Base-by-base conservation (phyloP, 92 coral and sea anemone species). In the Phymanthus crucifer region DNA sequence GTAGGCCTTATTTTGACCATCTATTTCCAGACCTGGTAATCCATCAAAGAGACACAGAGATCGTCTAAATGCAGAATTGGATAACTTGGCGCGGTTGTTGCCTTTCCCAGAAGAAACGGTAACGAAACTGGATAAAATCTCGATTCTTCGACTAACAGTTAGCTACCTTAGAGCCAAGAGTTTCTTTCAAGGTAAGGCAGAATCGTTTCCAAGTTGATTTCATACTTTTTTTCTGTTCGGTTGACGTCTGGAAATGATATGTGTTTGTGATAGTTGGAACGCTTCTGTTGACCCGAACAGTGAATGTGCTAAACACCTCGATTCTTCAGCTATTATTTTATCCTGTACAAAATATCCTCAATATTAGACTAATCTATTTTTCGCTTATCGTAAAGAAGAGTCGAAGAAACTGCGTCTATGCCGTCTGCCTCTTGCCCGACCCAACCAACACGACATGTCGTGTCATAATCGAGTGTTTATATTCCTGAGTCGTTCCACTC, bases 11-110 rank as follows among this genome's bases (percentile, higher is more conserved):
- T 77, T 61, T 26, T 61, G 26, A 61, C 68, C 68, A 27, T 61
- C 4, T 27, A 7, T 85, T 89, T 87, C 75, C 91, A 95, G 99
- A 89, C 97, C 97, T 37, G 99, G 99, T 26, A 95, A 95, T 88
- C 99, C 99, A 56, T 95, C 99, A 78, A 95, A 95, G 83, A 89
- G 99, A 67, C 99, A 95, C 85, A 92, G 99, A 75, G 99, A 95
- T 84, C 90, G 99, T 32, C 88, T 95, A 78, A 95, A 95, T 84
- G 93, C 99, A 36, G 99, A 95, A 85, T 86, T 95, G 91, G 99
- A 95, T 72, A 95, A 95, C 87, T 87, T 95, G 83, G 99, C 99
- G 35, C 89, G 94, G 57, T 89, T 95, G 89, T 93, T 95, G 73
- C 99, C 99, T 46, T 95, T 95, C 81, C 99, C 99, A 58, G 99